Evolutionary conservation across 1,140 invertebrate species (phyloP).

Genomic region (Thalassaphorura encarpata): DNA sequence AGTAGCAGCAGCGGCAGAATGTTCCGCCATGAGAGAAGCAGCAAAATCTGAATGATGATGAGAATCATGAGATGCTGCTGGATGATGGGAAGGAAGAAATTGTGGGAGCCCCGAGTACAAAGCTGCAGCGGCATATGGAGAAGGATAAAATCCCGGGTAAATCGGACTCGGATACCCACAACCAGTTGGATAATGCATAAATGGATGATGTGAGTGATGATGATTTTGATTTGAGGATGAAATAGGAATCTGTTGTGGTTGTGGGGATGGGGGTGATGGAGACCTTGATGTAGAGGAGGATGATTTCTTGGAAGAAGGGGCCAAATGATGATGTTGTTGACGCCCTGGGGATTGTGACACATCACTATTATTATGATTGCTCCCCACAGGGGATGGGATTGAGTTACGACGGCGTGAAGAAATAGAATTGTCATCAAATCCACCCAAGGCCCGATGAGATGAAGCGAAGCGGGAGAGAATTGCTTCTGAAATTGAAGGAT

Average conservation of each 20-base stretch:
- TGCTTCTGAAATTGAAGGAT: not conserved
- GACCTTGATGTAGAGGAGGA: not conserved
- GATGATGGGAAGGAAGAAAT: slow-evolving; percentile 22
- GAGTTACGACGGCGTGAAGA: not conserved
- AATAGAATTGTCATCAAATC: not conserved
- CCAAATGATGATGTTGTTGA: not conserved
- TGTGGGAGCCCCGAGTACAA: slow-evolving; percentile 9
- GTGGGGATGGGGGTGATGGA: not conserved
- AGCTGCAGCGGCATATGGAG: slow-evolving; percentile 20
- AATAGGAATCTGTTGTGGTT: not conserved
- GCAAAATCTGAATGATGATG: slow-evolving; percentile 18
- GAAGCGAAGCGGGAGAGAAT: not conserved
- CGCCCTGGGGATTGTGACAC: too few relatives aligned
- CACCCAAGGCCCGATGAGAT: not conserved
- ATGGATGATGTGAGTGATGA: slow-evolving; percentile 10
- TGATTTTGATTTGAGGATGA: not conserved
- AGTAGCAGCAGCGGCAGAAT: not conserved
- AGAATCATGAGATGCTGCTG: slow-evolving; percentile 5
- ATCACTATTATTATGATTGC: too few relatives aligned
- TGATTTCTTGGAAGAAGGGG: not conserved
- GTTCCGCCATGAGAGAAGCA: slow-evolving; percentile 9
- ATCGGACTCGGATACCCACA: slow-evolving; percentile 14
- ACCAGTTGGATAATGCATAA: slow-evolving; percentile 18
- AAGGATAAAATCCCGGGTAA: slow-evolving; percentile 27
- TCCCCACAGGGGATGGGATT: too few relatives aligned